Evolutionary conservation across 2,113 vertebrate species (phyloP).

Genomic region (Eolophus roseicapilla): DNA sequence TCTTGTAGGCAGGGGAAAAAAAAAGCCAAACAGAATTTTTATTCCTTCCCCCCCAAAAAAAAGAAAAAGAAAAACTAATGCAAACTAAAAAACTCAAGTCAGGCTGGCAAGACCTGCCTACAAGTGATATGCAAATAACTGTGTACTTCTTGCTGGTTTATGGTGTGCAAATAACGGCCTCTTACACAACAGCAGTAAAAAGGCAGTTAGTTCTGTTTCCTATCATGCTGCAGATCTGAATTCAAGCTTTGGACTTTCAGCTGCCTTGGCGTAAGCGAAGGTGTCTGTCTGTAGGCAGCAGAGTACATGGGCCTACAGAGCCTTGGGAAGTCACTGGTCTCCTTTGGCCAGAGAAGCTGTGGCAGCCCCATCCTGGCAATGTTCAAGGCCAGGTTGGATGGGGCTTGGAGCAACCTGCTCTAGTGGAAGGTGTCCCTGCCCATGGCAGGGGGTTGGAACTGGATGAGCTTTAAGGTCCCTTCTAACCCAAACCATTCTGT

Average conservation of each 20-base stretch:
- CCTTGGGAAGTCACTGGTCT: background rate
- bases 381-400: background rate
- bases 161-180: conserved; percentile 45
- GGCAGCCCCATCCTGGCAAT: background rate
- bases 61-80: background rate
- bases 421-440: background rate
- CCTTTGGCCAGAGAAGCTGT: background rate
- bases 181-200: conserved; percentile 30
- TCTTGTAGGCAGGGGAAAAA: accelerated
- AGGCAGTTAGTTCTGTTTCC: background rate
- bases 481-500: background rate
- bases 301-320: background rate
- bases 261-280: background rate
- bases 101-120: background rate
- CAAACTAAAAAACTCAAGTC: background rate
- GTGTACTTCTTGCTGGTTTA: conserved; percentile 3
- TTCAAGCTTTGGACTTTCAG: background rate
- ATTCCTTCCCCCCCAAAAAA: background rate
- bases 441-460: background rate
- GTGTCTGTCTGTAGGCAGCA: background rate
- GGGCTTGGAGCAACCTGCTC: background rate
- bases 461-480: background rate
- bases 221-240: background rate
- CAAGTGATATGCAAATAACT: background rate
- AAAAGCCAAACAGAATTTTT: background rate